phyloP scores from a whole-genome alignment of 2,888 invertebrate species.

The Cactoblastis cactorum region DNA sequence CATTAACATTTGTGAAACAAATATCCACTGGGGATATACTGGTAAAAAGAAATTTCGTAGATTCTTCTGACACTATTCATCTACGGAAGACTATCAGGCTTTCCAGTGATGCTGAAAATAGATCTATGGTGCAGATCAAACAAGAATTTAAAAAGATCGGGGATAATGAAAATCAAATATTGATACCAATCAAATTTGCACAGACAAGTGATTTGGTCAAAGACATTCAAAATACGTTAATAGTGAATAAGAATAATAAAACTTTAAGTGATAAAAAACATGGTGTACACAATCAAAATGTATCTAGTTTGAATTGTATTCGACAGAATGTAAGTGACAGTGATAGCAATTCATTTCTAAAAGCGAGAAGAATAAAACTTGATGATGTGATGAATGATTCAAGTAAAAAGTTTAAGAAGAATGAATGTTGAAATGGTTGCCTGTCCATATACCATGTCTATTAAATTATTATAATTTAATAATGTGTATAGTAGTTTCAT shows the following conservation, averaged over 20 bases:
- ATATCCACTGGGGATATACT: constrained; percentile 65
- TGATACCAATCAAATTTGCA: constrained; percentile 64
- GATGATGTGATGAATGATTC: constrained; percentile 66
- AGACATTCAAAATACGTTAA: constrained; percentile 73
- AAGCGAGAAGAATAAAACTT: constrained; percentile 63
- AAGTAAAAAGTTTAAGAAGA: constrained; percentile 71
- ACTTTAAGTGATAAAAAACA: constrained; percentile 73
- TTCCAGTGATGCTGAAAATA: constrained; percentile 66
- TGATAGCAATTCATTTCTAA: constrained; percentile 65
- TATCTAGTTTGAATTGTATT: constrained; percentile 67
- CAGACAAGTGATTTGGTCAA: constrained; percentile 69
- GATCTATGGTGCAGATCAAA: constrained; percentile 67
- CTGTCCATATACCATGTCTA: constrained; percentile 56
- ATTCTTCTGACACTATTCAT: constrained; percentile 62
- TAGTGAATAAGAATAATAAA: constrained; percentile 73
- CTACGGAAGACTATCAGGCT: constrained; percentile 67
- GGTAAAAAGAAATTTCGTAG: constrained; percentile 61
- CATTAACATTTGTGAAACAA: constrained; percentile 68
- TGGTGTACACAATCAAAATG: constrained; percentile 73
- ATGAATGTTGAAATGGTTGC: constrained; percentile 64
- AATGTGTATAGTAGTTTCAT: constrained; percentile 64
- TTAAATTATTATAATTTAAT: constrained; percentile 73
- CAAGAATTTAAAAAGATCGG: constrained; percentile 65
- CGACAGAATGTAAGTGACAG: constrained; percentile 65
- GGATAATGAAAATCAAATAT: constrained; percentile 69